phyloP scores from a whole-genome alignment of 2,888 invertebrate species.

The Epistrophe eligans region DNA sequence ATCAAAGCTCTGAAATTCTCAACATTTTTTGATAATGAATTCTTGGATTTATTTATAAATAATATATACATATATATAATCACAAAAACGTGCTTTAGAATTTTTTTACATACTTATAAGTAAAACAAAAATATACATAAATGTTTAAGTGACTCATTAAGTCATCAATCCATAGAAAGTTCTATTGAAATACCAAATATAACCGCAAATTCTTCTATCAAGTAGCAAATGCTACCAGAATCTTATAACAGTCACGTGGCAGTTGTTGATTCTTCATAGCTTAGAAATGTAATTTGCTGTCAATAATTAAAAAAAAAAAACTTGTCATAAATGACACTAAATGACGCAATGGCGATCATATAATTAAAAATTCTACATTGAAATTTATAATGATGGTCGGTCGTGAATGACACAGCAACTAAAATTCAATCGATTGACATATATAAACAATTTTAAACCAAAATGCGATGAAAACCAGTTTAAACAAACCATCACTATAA shows the following conservation, averaged over 20 bases:
- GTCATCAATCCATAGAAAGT: too few species aligned
- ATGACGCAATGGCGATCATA: neutral
- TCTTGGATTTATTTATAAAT: too few species aligned
- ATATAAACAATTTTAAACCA: conserved; percentile 35
- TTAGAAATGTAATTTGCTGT: neutral
- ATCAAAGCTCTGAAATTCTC: too few species aligned
- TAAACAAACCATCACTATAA: conserved; percentile 8
- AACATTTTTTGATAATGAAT: too few species aligned
- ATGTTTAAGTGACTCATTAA: too few species aligned
- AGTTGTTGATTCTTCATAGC: neutral
- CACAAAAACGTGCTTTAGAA: too few species aligned
- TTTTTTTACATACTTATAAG: too few species aligned
- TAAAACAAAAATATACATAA: too few species aligned
- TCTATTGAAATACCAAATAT: neutral
- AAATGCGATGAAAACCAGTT: neutral
- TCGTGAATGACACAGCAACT: neutral
- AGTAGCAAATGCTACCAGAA: neutral
- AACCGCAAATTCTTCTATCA: neutral
- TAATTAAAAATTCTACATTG: neutral
- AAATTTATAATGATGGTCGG: too few species aligned
- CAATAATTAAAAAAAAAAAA: neutral
- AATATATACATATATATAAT: too few species aligned
- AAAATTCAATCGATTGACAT: neutral
- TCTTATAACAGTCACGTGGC: neutral
- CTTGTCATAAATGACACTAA: conserved; percentile 7